Conservation (phyloP, 2,113 vertebrate genomes). For the Herpetotheres cachinnans region DNA sequence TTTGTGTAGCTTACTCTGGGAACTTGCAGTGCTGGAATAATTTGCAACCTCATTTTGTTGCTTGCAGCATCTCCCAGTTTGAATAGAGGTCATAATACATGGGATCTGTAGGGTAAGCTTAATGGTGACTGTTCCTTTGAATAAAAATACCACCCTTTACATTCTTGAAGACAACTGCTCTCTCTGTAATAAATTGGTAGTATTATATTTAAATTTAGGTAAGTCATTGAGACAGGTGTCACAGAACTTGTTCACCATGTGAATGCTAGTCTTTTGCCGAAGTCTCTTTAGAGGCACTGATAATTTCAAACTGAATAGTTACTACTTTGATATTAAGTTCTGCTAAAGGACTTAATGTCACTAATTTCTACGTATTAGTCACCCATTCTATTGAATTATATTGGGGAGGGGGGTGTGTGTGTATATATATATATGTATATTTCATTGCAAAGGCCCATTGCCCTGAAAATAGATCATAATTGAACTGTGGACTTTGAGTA, state of each 20-base stretch:
- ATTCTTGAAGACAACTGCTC: neutral
- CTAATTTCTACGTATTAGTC: neutral
- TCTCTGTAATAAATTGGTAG: neutral
- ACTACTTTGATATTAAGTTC: neutral
- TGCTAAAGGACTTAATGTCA: neutral
- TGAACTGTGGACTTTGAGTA: neutral
- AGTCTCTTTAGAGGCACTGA: neutral
- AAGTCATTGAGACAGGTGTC: neutral
- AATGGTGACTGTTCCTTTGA: neutral
- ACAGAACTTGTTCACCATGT: neutral
- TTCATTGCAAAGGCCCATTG: neutral
- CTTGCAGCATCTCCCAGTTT: neutral
- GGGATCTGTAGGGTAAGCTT: neutral
- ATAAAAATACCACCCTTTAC: neutral
- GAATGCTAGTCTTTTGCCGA: neutral
- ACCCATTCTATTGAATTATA: neutral
- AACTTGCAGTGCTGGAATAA: neutral
- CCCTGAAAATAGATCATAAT: neutral
- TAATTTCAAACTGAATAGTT: neutral
- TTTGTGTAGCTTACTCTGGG: neutral
- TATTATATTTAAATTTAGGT: neutral
- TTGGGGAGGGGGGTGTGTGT: neutral
- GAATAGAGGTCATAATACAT: neutral
- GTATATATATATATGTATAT: neutral
- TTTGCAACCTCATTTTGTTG: neutral